Base-by-base conservation (phyloP, 2,113 vertebrate species). In the Scopus umbretta region DNA sequence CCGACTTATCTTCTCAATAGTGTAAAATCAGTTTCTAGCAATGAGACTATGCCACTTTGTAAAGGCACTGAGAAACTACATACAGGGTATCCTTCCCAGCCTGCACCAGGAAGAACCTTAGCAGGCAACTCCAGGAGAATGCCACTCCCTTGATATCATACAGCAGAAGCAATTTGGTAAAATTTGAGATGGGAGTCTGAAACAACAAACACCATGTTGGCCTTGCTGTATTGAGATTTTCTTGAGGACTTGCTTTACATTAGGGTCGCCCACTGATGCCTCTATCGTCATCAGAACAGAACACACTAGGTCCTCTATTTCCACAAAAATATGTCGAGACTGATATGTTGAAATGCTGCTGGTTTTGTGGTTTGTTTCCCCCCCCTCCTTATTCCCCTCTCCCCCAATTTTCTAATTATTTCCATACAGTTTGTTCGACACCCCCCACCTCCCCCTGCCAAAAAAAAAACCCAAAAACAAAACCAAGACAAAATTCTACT, bases 301-400 rank as follows among this genome's bases (percentile, higher is more conserved):
- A 75, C 0, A 78, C 5, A 47, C 3, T 17, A 19, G 9, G 23
- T 45, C 19, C 26, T 10, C 43, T 63, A 45, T n/a, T 68, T 58
- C 29, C 80, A 12, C 8, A 72, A 83, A 72, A 87, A 34, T 18
- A 43, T 11, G 10, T 61, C 0, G 1, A 61, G 50, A 52, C 9
- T 26, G 19, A 16, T 13, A 70, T 5, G 11, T 16, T 65, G 22
- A 75, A 73, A 63, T 79, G 25, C 27, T 50, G 16, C 6, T 58
- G 42, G 26, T 5, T 5, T 14, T 42, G 5, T 47, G 19, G 19
- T 47, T 20, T 47, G 17, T 47, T 47, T 10, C 36, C 42, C 16
- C 2, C 3, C 14, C 6, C 14, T 80, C 0, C 0, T n/a, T n/a
- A n/a, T 42, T 49, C 16, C 2, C 3, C 14, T 5, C 14, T 80